Base-by-base conservation (phyloP, 2,113 vertebrate species). In the Gobiocypris rarus region DNA sequence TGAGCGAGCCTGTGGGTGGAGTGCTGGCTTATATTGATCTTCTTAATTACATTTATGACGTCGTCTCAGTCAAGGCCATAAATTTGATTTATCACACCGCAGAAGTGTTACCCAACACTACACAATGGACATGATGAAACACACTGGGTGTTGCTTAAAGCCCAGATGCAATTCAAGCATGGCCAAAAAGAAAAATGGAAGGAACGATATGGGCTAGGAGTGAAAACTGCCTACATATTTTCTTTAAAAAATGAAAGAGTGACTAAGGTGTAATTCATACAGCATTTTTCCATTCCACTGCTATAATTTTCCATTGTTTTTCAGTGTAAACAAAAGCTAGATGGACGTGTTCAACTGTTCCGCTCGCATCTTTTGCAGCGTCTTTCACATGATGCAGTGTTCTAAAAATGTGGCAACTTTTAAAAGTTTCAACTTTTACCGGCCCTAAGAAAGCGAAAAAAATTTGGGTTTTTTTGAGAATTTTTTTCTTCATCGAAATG, bases 51-150 rank as follows among this genome's bases (percentile, higher is more conserved):
- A 86, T 87, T 90, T 88, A 80, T 92, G 86, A 90, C 89, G n/a
- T 26, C 9, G 89, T 85, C 84, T 90, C 91, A 88, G 77, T 88
- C 87, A 89, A 83, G 89, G 85, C 87, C 93, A 89, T 91, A 83
- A 90, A 90, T 90, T 91, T 93, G 92, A 95, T 95, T 94, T 94
- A 94, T 92, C 91, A 86, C 43, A 75, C 89, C 90, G 92, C 91
- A 89, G 45, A 71, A 70, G 67, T 28, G 52, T 34, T 28, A 73
- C n/a, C 52, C 43, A 34, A 41, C 19, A 59, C 81, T 19, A 59
- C 31, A 41, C 81, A 50, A 28, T 59, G 6, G 90, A 78, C 34
- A 59, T 43, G 75, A 61, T 26, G 56, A 61, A 43, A 26, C 34
- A 17, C 34, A 78, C 56, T 9, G 52, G 54, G 54, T 4, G 7